Conservation (phyloP, 1,140 invertebrate genomes). For the Probaryconus sp. region DNA sequence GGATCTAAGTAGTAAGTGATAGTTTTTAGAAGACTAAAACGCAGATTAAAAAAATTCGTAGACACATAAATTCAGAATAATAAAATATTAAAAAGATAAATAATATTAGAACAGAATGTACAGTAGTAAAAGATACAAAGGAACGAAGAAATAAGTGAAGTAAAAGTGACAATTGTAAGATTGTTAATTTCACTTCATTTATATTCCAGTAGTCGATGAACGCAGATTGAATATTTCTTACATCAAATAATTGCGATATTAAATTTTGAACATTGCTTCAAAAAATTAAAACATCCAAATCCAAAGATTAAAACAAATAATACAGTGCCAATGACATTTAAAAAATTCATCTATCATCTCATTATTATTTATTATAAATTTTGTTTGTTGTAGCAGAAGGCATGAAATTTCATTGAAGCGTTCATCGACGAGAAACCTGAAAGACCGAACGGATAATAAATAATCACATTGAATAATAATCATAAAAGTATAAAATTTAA, state of each 20-base stretch:
- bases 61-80: conserved; percentile 46
- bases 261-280: no score
- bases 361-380: neutral
- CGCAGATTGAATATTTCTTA: no score
- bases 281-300: no score
- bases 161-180: neutral
- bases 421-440: conserved; percentile 18
- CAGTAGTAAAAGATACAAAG: neutral
- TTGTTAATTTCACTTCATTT: no score
- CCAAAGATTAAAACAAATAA: conserved; percentile 6
- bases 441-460: conserved; percentile 28
- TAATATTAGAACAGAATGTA: conserved; percentile 16
- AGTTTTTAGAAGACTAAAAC: conserved; percentile 36
- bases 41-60: conserved; percentile 35
- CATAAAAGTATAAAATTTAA: conserved; percentile 46
- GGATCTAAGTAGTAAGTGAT: conserved; percentile 44
- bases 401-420: conserved; percentile 11
- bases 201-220: no score
- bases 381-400: neutral
- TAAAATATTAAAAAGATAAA: conserved; percentile 53
- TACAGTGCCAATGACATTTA: conserved; percentile 36
- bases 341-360: conserved; percentile 8
- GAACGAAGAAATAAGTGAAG: conserved; percentile 17
- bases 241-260: no score
- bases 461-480: conserved; percentile 49